Percentiles rank a stretch among this genome's conserved stretches.
phyloP scores from a whole-genome alignment of 2,113 vertebrate species.

The Himantopus leucocephalus region DNA sequence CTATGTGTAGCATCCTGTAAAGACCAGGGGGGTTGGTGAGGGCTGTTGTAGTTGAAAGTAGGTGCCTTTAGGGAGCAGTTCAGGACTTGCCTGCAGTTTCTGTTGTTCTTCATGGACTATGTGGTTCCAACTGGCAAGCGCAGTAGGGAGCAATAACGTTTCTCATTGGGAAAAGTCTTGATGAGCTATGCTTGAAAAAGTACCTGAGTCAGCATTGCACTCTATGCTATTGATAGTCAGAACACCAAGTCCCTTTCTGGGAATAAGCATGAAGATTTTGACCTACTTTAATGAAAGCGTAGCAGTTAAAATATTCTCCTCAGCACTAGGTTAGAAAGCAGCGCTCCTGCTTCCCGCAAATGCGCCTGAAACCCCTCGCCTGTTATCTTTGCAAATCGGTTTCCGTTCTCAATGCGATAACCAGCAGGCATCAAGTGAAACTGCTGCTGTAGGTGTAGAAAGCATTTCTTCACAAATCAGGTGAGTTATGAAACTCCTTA shows the following conservation, averaged over 20 bases:
- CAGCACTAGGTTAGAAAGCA: background rate
- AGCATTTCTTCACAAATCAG: background rate
- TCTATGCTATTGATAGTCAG: background rate
- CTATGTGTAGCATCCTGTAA: background rate
- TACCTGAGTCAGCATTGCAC: background rate
- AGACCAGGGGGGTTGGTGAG: background rate
- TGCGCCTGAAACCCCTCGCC: background rate
- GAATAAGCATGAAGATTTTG: slow-evolving; percentile 34
- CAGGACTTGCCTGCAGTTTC: background rate
- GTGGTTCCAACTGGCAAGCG: background rate
- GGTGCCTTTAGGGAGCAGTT: background rate
- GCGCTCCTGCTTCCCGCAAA: background rate
- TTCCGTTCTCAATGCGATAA: fast-evolving
- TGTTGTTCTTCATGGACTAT: background rate
- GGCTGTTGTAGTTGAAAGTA: background rate
- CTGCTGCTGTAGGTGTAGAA: background rate
- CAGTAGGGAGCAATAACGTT: background rate
- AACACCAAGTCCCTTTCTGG: slow-evolving; percentile 11
- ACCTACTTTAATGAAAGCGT: slow-evolving; percentile 8
- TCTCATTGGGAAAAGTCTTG: background rate
- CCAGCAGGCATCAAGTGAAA: background rate
- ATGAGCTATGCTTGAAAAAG: background rate
- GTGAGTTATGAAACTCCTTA: background rate
- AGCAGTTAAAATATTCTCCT: background rate
- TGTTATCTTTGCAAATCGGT: background rate